Evolutionary conservation across 2,113 vertebrate species (phyloP).

Genomic region (Pangasianodon hypophthalmus): DNA sequence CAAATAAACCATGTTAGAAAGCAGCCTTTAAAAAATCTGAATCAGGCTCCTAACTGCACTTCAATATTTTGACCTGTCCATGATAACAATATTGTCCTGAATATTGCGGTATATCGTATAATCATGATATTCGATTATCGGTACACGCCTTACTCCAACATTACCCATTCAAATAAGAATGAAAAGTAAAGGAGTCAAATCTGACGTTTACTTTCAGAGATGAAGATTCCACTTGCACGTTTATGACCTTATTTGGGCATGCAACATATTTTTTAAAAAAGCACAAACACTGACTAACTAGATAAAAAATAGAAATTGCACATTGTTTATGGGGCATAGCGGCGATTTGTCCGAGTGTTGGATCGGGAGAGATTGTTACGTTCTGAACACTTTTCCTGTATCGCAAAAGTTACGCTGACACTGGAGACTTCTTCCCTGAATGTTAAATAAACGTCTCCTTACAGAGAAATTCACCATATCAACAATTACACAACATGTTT

Average conservation of each 20-base stretch:
- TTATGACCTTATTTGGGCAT: too few species aligned
- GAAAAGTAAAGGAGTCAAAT: conserved; percentile 47
- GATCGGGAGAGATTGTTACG: too few species aligned
- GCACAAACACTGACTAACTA: too few species aligned
- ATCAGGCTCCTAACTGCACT: not conserved
- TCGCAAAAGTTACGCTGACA: not conserved
- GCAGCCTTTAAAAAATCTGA: not conserved
- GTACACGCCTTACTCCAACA: not conserved
- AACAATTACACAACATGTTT: too few species aligned
- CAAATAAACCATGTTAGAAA: not conserved
- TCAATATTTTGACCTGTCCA: too few species aligned
- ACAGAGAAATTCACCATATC: not conserved
- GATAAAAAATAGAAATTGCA: too few species aligned
- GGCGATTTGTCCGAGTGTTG: too few species aligned
- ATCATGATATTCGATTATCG: not conserved
- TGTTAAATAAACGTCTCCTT: not conserved
- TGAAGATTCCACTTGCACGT: conserved; percentile 59
- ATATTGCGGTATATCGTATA: too few species aligned
- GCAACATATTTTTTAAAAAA: too few species aligned
- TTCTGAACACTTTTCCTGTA: too few species aligned
- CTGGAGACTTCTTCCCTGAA: not conserved
- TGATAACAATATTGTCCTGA: not conserved
- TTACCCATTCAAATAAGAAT: conserved; percentile 5
- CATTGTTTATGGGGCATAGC: too few species aligned
- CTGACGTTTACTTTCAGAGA: conserved; percentile 58